phyloP scores from a whole-genome alignment of 1,140 invertebrate species.

The Tetramorium parvispinum region DNA sequence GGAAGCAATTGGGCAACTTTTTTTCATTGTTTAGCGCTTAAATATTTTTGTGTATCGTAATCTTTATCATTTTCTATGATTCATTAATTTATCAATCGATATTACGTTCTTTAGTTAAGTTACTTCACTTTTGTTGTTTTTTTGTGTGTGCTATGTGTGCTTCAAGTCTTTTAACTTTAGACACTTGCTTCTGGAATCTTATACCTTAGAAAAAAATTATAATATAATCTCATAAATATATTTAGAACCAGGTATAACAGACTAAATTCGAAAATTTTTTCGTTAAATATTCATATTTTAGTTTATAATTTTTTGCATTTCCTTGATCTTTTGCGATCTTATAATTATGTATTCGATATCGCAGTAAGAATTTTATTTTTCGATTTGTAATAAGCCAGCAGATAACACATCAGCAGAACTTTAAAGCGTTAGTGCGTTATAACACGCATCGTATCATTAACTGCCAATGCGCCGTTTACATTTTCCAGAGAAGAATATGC shows the following conservation, averaged over 20 bases:
- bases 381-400: constrained; percentile 2
- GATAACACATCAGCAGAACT: not conserved
- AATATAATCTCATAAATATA: not conserved
- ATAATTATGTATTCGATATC: not conserved
- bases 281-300: not conserved
- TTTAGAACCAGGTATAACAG: not conserved
- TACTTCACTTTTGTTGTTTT: not conserved
- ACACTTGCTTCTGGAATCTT: not conserved
- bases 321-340: not conserved
- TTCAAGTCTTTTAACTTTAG: not conserved
- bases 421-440: constrained; percentile 8
- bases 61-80: not conserved
- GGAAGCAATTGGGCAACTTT: not conserved
- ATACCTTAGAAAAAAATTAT: not conserved
- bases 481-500: constrained; percentile 20
- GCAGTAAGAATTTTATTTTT: constrained; percentile 19
- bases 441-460: constrained; percentile 35
- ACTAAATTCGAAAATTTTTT: not conserved
- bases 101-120: not conserved
- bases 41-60: not conserved
- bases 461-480: constrained; percentile 28
- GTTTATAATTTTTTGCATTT: not conserved
- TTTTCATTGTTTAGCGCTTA: not conserved
- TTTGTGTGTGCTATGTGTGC: not conserved
- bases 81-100: constrained; percentile 10